phyloP scores from a whole-genome alignment of 92 coral and sea anemone genomes.

The Desmophyllum pertusum region DNA sequence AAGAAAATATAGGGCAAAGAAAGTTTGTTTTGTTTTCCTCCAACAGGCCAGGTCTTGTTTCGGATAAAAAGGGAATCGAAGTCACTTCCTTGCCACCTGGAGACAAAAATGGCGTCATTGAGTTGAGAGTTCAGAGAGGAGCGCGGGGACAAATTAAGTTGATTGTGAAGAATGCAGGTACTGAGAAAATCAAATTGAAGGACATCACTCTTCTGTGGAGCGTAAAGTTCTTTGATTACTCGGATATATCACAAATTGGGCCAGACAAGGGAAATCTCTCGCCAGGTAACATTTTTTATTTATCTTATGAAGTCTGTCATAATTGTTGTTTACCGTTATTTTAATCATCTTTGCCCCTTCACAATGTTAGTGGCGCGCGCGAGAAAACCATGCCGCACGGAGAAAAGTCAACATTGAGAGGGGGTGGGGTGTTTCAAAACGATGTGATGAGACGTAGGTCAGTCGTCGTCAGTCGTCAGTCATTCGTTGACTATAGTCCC shows the following conservation, averaged over 20 bases:
- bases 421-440: too few species aligned
- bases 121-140: slow-evolving; percentile 41
- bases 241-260: slow-evolving; percentile 46
- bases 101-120: slow-evolving; percentile 75
- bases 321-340: background rate
- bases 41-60: slow-evolving; percentile 64
- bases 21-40: background rate
- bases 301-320: background rate
- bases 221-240: slow-evolving; percentile 65
- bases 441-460: too few species aligned
- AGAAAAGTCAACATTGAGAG: too few species aligned
- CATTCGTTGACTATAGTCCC: too few species aligned
- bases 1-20: too few species aligned
- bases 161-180: slow-evolving; percentile 49
- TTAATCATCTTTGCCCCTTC: too few species aligned
- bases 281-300: slow-evolving; percentile 39
- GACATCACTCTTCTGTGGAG: slow-evolving; percentile 73
- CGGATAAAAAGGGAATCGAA: slow-evolving; percentile 58
- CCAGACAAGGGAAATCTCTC: background rate
- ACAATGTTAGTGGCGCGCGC: too few species aligned
- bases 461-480: too few species aligned
- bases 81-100: slow-evolving; percentile 66
- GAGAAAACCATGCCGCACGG: too few species aligned
- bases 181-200: slow-evolving; percentile 17
- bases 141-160: slow-evolving; percentile 28